Conservation (phyloP, 2,113 vertebrate species). For the Tapirus terrestris region DNA sequence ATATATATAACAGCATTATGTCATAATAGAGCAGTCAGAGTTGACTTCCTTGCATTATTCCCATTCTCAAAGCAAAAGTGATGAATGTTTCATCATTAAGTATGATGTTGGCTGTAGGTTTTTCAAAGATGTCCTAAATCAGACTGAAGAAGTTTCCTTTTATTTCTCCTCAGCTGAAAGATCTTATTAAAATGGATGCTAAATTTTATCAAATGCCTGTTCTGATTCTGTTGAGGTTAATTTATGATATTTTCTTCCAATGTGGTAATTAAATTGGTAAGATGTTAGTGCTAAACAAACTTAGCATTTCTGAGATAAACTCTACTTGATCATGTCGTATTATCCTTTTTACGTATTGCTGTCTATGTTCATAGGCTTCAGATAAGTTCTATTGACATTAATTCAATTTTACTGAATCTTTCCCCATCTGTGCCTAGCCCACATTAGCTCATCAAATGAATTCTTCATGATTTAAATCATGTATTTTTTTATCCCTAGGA, state of each 20-base stretch:
- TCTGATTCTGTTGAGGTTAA: background rate
- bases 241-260: background rate
- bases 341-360: background rate
- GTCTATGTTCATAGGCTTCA: background rate
- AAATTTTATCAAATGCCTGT: background rate
- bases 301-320: background rate
- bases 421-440: background rate
- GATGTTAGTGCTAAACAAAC: background rate
- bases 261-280: background rate
- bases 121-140: background rate
- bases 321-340: background rate
- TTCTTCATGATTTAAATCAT: background rate
- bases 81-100: background rate
- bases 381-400: background rate
- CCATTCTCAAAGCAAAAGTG: background rate
- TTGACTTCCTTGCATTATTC: background rate
- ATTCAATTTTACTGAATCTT: background rate
- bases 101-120: background rate
- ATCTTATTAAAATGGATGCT: background rate
- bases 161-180: background rate
- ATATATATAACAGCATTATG: background rate
- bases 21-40: background rate
- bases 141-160: background rate
- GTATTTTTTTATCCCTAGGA: background rate
- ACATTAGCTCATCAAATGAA: background rate